These are phyloP conservation scores for Nyctalus aviator DNA, from an alignment of 2,797 vertebrate genomes.

Conservation along the genomic window DNA sequence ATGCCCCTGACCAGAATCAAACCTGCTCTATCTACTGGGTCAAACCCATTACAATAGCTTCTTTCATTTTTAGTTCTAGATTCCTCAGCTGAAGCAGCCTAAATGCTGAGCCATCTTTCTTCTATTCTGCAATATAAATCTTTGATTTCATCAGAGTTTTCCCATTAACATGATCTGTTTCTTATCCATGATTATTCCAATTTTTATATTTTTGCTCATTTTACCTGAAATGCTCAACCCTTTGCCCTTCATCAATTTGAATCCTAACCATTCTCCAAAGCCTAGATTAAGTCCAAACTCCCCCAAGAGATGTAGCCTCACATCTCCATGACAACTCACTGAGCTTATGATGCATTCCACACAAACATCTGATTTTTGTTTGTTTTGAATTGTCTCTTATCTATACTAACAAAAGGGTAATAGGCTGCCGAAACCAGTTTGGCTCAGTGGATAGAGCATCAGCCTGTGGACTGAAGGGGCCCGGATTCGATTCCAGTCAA, in stretches of 20 bases:
- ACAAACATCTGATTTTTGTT: background rate
- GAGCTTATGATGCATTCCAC: background rate
- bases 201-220: background rate
- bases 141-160: background rate
- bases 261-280: background rate
- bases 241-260: slow-evolving; percentile 16
- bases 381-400: slow-evolving; percentile 18
- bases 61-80: slow-evolving; percentile 30
- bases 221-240: background rate
- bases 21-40: no score
- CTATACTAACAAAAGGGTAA: no score
- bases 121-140: background rate
- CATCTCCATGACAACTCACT: background rate
- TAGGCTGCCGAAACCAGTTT: no score
- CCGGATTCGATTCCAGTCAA: no score
- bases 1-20: no score
- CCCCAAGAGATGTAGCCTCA: background rate
- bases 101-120: background rate
- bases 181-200: background rate
- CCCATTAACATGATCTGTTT: background rate
- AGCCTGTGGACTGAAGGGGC: no score
- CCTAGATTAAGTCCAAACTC: background rate
- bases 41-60: background rate
- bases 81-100: background rate
- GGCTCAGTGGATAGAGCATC: no score